A percentile compares a stretch with the other conserved stretches of the same genome.
phyloP scores from a whole-genome alignment of 30 jellyfish, hydroid and myxozoan species.

The Nemopilema nomurai region DNA sequence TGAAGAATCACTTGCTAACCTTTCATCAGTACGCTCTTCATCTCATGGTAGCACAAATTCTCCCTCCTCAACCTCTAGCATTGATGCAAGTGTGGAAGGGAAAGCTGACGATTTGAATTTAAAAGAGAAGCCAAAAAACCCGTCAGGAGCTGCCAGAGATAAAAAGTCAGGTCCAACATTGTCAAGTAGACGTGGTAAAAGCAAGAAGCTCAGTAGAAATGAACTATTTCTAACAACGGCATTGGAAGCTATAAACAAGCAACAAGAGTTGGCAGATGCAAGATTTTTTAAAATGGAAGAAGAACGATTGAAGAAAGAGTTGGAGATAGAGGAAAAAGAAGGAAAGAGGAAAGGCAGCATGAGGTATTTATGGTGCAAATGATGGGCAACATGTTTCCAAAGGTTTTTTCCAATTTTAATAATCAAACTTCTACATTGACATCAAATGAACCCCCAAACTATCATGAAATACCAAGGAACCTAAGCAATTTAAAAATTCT shows the following conservation, averaged over 20 bases:
- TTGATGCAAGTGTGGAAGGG: background rate
- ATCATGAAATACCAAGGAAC: too few relatives aligned
- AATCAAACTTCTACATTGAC: too few relatives aligned
- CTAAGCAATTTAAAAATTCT: too few relatives aligned
- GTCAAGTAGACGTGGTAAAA: conserved; percentile 28
- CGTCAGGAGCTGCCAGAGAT: too few relatives aligned
- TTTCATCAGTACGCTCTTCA: background rate
- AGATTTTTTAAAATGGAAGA: conserved; percentile 37
- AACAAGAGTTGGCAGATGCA: conserved; percentile 34
- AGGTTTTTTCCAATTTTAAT: background rate
- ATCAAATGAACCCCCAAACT: too few relatives aligned
- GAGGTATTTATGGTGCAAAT: conserved; percentile 39
- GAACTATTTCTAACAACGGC: conserved; percentile 6
- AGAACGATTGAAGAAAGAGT: conserved; percentile 7
- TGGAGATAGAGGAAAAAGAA: conserved; percentile 20
- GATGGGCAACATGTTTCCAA: conserved; percentile 41
- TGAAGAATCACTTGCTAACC: too few relatives aligned
- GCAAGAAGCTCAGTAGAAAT: conserved; percentile 24
- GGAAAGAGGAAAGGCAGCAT: conserved; percentile 40
- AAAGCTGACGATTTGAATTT: background rate
- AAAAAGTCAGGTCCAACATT: background rate
- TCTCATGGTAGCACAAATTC: background rate
- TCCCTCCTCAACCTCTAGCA: background rate
- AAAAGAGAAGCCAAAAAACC: too few relatives aligned
- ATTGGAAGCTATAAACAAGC: background rate